Conservation (phyloP, 2,888 invertebrate species). For the Drosophila fulvimacula region DNA sequence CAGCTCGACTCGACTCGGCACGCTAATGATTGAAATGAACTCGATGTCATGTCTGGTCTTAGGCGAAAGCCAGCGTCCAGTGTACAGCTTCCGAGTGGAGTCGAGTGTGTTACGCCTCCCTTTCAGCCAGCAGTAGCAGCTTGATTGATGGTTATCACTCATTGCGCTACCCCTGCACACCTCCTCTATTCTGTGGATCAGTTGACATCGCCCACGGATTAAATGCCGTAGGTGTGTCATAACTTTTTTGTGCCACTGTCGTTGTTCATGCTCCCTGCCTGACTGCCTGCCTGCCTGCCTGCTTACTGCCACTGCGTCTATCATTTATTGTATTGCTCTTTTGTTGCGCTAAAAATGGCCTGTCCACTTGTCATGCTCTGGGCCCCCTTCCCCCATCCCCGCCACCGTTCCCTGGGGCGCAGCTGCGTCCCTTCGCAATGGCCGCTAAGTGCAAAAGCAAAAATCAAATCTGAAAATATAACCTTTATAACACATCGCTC, state of each 20-base stretch:
- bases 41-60: constrained; percentile 65
- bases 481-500: constrained; percentile 51
- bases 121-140: constrained; percentile 46
- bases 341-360: constrained; percentile 56
- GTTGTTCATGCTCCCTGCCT: constrained; percentile 6
- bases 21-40: constrained; percentile 80
- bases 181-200: constrained; percentile 27
- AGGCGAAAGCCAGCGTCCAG: constrained; percentile 46
- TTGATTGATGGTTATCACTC: constrained; percentile 81
- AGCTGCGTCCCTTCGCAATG: neutral
- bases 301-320: constrained; percentile 29
- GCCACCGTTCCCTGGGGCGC: neutral
- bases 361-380: constrained; percentile 56
- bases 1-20: constrained; percentile 42
- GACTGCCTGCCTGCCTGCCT: neutral
- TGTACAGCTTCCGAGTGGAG: constrained; percentile 18
- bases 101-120: constrained; percentile 54
- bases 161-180: constrained; percentile 17
- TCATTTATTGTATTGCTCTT: constrained; percentile 67
- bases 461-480: constrained; percentile 57
- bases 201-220: constrained; percentile 65
- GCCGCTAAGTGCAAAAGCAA: constrained; percentile 41
- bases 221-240: constrained; percentile 80
- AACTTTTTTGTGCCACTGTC: constrained; percentile 56
- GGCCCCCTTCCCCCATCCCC: neutral